A percentile compares a stretch with the other conserved stretches of the same genome.
Conservation (phyloP, 2,888 invertebrate genomes). For the Folsomia manolachei region DNA sequence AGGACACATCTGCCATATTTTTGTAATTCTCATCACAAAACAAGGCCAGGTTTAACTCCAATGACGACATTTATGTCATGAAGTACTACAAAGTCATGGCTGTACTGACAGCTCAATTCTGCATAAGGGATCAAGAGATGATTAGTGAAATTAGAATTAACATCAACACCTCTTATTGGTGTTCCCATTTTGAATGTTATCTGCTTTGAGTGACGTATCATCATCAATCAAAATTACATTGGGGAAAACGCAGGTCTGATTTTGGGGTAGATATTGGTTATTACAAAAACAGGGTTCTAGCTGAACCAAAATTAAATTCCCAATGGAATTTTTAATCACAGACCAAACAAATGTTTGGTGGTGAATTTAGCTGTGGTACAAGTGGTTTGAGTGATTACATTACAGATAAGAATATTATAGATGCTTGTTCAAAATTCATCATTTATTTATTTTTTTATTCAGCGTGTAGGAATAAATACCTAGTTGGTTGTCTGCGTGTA, state of each 20-base stretch:
- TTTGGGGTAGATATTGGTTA: too few species aligned
- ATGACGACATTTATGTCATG: neutral
- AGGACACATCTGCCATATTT: slow-evolving; percentile 21
- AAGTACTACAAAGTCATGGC: neutral
- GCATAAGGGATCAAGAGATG: neutral
- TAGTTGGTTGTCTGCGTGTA: neutral
- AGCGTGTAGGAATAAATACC: neutral
- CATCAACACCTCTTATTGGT: neutral
- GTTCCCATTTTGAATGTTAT: too few species aligned
- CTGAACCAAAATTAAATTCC: neutral
- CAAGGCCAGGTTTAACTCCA: neutral
- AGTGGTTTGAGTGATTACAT: neutral
- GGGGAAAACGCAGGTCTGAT: too few species aligned
- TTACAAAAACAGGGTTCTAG: too few species aligned
- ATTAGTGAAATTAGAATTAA: neutral
- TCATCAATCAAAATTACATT: too few species aligned
- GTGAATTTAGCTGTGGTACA: too few species aligned
- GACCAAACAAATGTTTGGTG: too few species aligned
- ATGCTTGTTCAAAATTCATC: neutral
- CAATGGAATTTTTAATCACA: neutral
- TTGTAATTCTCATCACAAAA: neutral
- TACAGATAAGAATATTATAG: too few species aligned
- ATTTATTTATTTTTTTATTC: neutral
- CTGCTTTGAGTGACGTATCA: too few species aligned
- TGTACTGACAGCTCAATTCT: neutral